Base-by-base conservation (phyloP, 2,888 invertebrate genomes). In the Baccha elongata region DNA sequence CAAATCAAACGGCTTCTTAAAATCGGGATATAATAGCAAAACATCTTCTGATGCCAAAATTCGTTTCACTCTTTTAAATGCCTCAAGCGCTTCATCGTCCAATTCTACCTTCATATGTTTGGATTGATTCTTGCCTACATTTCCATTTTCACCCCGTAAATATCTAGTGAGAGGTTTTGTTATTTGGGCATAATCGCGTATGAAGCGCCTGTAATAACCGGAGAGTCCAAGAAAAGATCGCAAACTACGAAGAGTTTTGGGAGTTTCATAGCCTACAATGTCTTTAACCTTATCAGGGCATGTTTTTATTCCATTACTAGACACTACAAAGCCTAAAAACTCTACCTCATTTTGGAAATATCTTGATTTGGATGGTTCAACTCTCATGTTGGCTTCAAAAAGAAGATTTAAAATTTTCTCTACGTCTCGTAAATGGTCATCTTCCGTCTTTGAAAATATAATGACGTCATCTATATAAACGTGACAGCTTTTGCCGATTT, bases 291-390 rank as follows among this genome's bases (percentile, higher is more conserved):
- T n/a, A n/a, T n/a, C n/a, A n/a, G n/a, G n/a, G n/a, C n/a, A n/a
- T n/a, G n/a, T n/a, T n/a, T n/a, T n/a, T n/a, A n/a, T n/a, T n/a
- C n/a, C n/a, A n/a, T n/a, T n/a, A n/a, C n/a, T n/a, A n/a, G n/a
- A n/a, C n/a, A n/a, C n/a, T n/a, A n/a, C n/a, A n/a, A n/a, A n/a
- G n/a, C 89, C 88, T 19, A 90, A 81, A 69, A 86, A 89, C 32
- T 86, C 85, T 1, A 89, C 86, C 55, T 85, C 83, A 21, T 86
- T 85, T 44, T 69, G 69, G 7, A 88, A 73, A 75, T 88, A 88
- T 72, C 67, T 84, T 0, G 60, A 62, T 53, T 81, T 81, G 40
- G 76, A 72, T 8, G 53, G 29, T 2, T 68, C 67, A 6, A 79
- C 48, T 32, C 75, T 40, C 79, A 72, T 75, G 8, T 60, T 60